Conservation (phyloP, 2,797 vertebrate genomes). For the Pseudochirops corinnae region DNA sequence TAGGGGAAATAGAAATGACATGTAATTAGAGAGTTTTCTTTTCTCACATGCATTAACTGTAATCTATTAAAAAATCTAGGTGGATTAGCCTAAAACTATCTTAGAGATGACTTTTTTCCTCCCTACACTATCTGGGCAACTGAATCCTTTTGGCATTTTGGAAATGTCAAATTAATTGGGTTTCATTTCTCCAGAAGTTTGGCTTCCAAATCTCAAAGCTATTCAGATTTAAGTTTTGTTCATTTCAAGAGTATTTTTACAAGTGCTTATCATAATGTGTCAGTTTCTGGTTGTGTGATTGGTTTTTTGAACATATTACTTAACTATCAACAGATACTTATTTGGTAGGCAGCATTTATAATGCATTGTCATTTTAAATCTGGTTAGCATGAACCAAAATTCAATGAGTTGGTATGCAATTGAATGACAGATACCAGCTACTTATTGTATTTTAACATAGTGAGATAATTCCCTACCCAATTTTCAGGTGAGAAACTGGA, state of each 20-base stretch:
- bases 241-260: neutral
- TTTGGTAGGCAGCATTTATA: neutral
- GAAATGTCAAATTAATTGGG: constrained; percentile 1
- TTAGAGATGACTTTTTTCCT: neutral
- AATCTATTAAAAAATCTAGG: neutral
- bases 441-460: neutral
- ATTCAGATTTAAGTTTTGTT: neutral
- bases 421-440: neutral
- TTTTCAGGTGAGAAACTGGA: neutral
- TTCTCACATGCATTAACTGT: neutral
- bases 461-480: neutral
- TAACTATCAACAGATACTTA: neutral
- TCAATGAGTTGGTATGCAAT: neutral
- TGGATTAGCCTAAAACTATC: neutral
- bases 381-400: neutral
- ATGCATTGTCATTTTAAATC: constrained; percentile 1
- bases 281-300: neutral
- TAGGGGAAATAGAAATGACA: neutral
- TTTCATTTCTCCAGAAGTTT: neutral
- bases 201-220: neutral
- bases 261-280: neutral
- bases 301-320: neutral
- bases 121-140: neutral
- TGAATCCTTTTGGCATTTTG: neutral
- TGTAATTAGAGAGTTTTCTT: neutral